Base-by-base conservation (phyloP, 2,113 vertebrate species). In the Willisornis vidua region DNA sequence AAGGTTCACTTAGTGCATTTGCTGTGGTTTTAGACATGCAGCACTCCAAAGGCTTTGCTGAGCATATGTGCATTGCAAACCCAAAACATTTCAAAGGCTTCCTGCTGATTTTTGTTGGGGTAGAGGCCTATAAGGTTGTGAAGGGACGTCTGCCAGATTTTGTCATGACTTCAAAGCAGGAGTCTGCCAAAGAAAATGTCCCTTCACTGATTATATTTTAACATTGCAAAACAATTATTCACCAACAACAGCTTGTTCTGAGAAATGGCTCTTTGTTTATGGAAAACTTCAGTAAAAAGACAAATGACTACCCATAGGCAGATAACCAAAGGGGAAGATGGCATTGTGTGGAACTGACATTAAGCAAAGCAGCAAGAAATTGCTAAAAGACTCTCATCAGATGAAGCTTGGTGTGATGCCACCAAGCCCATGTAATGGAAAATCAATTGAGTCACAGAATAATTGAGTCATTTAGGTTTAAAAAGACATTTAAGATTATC, bases 131-230 rank as follows among this genome's bases (percentile, higher is more conserved):
- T 22, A 67, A 54, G 20, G 43, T 46, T 35, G 25, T 15, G 24
- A 76, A 72, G 4, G 26, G 46, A 74, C 61, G 78, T 71, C 37
- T 93, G 80, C 26, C 61, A 84, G 63, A n/a, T 77, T 85, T 63
- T 89, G 58, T 82, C 74, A 55, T 37, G 25, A 68, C 22, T 81
- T 61, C 33, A 28, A 63, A 75, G 58, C 33, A 11, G 7, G 45
- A 87, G 20, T 31, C 37, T 58, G 76, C 51, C 72, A 89, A 89
- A 94, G 89, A 95, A 89, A 94, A 91, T 59, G 33, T 37, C 66
- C 25, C 31, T 86, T 80, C 13, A 14, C 57, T 45, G 66, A 46
- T 84, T 62, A 26, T 65, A 78, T 74, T 84, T 85, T 91, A 78
- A 67, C 2, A 3, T 35, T 85, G 61, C 18, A 35, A 93, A 93